Evolutionary conservation across 2,888 invertebrate species (phyloP).

Genomic region (Drosophila neotestacea): DNA sequence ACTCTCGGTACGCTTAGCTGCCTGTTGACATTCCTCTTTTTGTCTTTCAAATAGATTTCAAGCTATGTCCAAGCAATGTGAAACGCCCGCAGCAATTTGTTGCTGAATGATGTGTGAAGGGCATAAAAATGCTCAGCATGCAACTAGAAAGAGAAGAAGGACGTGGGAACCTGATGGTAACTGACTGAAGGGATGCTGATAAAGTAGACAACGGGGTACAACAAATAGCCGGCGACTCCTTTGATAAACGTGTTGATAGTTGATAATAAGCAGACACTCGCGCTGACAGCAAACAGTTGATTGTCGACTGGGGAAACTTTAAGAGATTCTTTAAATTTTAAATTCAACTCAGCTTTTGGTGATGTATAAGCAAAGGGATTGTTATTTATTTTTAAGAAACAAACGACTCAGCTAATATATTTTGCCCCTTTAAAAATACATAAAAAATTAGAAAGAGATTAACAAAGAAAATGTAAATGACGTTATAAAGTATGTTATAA

Average conservation of each 20-base stretch:
- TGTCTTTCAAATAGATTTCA: slow-evolving; percentile 74
- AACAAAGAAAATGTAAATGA: too few relatives aligned
- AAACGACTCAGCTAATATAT: too few relatives aligned
- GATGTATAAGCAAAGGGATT: background rate
- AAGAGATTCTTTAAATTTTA: slow-evolving; percentile 23
- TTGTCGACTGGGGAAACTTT: slow-evolving; percentile 17
- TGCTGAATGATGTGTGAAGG: slow-evolving; percentile 81
- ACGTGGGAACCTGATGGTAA: slow-evolving; percentile 8
- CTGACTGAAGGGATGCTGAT: slow-evolving; percentile 21
- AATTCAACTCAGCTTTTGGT: background rate
- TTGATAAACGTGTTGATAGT: slow-evolving; percentile 67
- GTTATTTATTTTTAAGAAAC: background rate
- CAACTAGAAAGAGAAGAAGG: slow-evolving; percentile 9
- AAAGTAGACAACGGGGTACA: slow-evolving; percentile 68
- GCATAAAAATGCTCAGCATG: slow-evolving; percentile 69
- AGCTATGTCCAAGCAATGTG: slow-evolving; percentile 50
- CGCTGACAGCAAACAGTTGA: slow-evolving; percentile 42
- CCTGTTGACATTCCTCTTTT: slow-evolving; percentile 71
- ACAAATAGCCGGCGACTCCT: slow-evolving; percentile 46
- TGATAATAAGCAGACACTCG: slow-evolving; percentile 49
- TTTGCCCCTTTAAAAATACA: too few relatives aligned
- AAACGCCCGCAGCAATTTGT: slow-evolving; percentile 79
- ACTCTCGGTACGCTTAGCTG: slow-evolving; percentile 46
- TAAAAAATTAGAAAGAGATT: too few relatives aligned
- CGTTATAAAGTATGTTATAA: too few relatives aligned